These are phyloP conservation scores for Sebastes ruberrimus DNA, from an alignment of 2,797 vertebrate species.

Conservation along the genomic window DNA sequence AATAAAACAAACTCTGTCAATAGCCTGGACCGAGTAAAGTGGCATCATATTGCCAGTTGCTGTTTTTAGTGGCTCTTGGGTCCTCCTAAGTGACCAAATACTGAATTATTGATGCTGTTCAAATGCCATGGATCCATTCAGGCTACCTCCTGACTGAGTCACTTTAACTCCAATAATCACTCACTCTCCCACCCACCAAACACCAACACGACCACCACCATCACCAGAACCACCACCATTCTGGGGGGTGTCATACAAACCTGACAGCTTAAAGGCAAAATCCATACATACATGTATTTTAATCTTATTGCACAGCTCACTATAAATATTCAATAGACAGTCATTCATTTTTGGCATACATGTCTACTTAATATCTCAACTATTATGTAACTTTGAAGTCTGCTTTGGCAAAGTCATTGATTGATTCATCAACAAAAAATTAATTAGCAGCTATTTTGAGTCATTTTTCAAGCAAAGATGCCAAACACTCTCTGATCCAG, in stretches of 20 bases:
- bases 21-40: conserved; percentile 42
- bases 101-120: conserved; percentile 74
- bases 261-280: not conserved
- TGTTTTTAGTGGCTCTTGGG: conserved; percentile 66
- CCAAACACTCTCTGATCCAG: not conserved
- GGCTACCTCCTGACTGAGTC: conserved; percentile 61
- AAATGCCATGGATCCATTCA: conserved; percentile 67
- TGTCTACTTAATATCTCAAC: not conserved
- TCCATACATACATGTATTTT: not conserved
- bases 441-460: not conserved
- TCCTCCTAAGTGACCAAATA: conserved; percentile 66
- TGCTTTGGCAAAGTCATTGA: not conserved
- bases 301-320: not conserved
- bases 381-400: not conserved
- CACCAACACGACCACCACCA: not conserved
- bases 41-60: conserved; percentile 57
- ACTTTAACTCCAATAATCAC: conserved; percentile 50
- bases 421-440: not conserved
- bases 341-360: not conserved
- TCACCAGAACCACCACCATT: not conserved
- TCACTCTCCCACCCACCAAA: conserved; percentile 12
- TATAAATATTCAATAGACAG: not conserved
- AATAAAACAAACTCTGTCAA: conserved; percentile 51
- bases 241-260: conserved; percentile 12
- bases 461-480: not conserved